A percentile compares a stretch with the other conserved stretches of the same genome.
Conservation (phyloP, 2,888 invertebrate genomes). For the Hirtodrosophila trivittata region DNA sequence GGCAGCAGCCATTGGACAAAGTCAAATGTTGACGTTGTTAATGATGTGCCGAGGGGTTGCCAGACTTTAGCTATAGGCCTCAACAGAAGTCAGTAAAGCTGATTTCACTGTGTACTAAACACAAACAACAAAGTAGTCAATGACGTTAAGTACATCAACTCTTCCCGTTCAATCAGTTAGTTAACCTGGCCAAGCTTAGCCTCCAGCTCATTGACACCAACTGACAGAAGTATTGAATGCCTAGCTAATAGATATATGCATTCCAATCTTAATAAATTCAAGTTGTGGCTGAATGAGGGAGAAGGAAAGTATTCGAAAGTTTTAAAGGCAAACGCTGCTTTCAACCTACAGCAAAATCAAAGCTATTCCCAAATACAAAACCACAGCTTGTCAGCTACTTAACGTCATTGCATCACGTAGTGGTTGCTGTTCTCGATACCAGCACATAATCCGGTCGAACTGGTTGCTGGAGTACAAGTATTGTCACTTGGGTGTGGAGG, state of each 20-base stretch:
- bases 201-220: no score
- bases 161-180: constrained; percentile 3
- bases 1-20: constrained; percentile 61
- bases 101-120: constrained; percentile 42
- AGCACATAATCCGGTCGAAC: constrained; percentile 34
- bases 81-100: constrained; percentile 33
- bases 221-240: no score
- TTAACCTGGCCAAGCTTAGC: no score
- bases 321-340: no score
- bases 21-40: constrained; percentile 77
- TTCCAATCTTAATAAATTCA: no score
- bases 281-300: no score
- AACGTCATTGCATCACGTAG: constrained; percentile 28
- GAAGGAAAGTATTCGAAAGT: no score
- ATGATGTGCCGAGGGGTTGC: constrained; percentile 62
- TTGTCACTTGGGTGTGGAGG: constrained; percentile 21
- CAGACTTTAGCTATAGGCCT: background rate
- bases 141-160: background rate
- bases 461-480: constrained; percentile 4
- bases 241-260: no score
- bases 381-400: background rate
- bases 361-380: constrained; percentile 3
- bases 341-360: constrained; percentile 12
- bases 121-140: constrained; percentile 31
- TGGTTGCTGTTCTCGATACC: constrained; percentile 5